These are phyloP conservation scores for Drosophila kuntzei DNA, from an alignment of 2,888 invertebrate species.

Conservation along the genomic window DNA sequence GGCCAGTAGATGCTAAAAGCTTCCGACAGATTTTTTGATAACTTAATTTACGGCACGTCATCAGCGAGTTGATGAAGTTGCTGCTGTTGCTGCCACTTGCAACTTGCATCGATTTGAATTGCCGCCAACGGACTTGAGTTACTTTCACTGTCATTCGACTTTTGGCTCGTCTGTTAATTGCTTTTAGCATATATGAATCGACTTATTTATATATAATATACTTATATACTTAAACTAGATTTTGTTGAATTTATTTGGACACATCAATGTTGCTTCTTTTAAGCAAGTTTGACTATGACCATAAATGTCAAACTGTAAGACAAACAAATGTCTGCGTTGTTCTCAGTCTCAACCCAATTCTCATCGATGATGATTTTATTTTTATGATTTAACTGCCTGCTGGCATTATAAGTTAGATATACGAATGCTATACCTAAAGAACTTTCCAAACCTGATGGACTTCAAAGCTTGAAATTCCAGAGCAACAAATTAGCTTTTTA, in stretches of 20 bases:
- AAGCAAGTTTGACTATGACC: background rate
- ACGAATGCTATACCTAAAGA: slow-evolving; percentile 3
- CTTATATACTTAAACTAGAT: slow-evolving; percentile 3
- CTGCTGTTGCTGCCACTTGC: slow-evolving; percentile 38
- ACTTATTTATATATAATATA: no score
- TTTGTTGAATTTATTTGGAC: background rate
- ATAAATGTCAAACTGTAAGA: slow-evolving; percentile 32
- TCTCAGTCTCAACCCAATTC: background rate
- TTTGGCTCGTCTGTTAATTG: slow-evolving; percentile 62
- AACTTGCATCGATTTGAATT: slow-evolving; percentile 46
- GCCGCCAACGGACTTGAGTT: slow-evolving; percentile 29
- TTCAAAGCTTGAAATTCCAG: slow-evolving; percentile 34
- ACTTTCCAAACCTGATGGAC: slow-evolving; percentile 25
- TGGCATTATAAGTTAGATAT: slow-evolving; percentile 26
- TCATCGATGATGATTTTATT: slow-evolving; percentile 34
- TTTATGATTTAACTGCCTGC: slow-evolving; percentile 23
- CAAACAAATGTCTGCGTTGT: slow-evolving; percentile 46
- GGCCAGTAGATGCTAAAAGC: slow-evolving; percentile 71
- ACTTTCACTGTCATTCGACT: slow-evolving; percentile 76
- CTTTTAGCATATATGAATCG: slow-evolving; percentile 37
- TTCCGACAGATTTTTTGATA: slow-evolving; percentile 78
- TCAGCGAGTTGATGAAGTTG: slow-evolving; percentile 68
- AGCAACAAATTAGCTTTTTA: background rate
- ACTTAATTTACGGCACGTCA: slow-evolving; percentile 76
- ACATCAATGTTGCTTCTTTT: slow-evolving; percentile 24